phyloP scores from a whole-genome alignment of 30 jellyfish, hydroid and myxozoan genomes.

The Cassiopea xamachana region DNA sequence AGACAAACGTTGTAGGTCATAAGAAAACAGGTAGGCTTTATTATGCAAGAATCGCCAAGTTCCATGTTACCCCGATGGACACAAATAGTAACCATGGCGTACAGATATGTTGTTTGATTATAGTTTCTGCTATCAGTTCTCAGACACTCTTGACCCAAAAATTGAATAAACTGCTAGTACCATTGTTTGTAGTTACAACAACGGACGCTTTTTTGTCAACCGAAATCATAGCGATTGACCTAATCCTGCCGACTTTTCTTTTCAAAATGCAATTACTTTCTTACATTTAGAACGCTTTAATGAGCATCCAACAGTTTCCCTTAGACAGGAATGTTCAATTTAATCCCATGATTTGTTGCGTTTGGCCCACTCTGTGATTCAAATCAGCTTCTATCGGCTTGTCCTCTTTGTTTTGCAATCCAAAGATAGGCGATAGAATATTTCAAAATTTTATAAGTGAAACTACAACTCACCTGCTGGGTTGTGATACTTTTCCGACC shows the following conservation, averaged over 20 bases:
- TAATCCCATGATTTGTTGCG: constrained; percentile 7
- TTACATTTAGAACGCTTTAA: neutral
- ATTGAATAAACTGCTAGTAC: neutral
- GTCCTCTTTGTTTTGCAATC: neutral
- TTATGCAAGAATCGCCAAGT: too few species aligned
- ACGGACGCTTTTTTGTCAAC: neutral
- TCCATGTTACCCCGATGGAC: too few species aligned
- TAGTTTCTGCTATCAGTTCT: too few species aligned
- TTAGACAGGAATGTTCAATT: constrained; percentile 1
- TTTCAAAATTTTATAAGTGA: neutral
- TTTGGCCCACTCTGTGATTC: neutral
- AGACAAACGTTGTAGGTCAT: too few species aligned
- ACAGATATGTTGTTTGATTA: too few species aligned
- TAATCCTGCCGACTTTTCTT: neutral
- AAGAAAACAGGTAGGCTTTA: too few species aligned
- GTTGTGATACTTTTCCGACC: neutral
- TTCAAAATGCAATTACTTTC: neutral
- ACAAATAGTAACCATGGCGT: too few species aligned
- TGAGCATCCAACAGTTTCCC: constrained; percentile 3
- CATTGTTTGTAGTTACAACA: neutral
- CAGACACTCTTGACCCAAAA: too few species aligned
- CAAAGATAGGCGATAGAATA: neutral
- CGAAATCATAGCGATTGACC: neutral
- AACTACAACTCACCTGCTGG: neutral
- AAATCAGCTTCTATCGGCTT: neutral